Conservation (phyloP, 1,140 invertebrate genomes). For the Lasioglossum albipes region DNA sequence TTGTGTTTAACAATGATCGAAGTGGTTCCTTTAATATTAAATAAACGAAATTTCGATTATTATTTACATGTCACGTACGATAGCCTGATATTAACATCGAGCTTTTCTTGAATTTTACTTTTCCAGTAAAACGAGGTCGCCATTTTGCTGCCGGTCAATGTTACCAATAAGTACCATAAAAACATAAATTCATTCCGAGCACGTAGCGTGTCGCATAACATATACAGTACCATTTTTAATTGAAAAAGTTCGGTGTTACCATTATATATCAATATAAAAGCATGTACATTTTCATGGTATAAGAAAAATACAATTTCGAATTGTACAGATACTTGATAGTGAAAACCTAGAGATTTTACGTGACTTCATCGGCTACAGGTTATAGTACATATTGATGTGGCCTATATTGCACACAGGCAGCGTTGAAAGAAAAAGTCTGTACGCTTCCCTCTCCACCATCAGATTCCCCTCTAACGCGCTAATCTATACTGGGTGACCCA, state of each 20-base stretch:
- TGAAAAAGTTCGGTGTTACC: neutral
- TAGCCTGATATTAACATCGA: conserved; percentile 26
- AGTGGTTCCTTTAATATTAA: conserved; percentile 11
- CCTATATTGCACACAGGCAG: conserved; percentile 6
- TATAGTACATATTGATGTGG: conserved; percentile 22
- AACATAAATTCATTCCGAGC: neutral
- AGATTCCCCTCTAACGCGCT: too few species aligned
- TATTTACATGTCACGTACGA: conserved; percentile 64
- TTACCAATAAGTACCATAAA: conserved; percentile 39
- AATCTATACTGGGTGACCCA: too few species aligned
- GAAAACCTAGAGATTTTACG: conserved; percentile 27
- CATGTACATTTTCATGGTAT: neutral
- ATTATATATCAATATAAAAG: neutral
- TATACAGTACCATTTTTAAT: neutral
- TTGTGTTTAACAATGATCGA: neutral
- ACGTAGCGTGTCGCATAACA: neutral
- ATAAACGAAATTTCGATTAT: conserved; percentile 24
- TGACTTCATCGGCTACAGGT: neutral
- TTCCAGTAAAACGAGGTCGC: conserved; percentile 53
- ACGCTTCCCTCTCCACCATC: too few species aligned
- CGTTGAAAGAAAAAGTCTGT: too few species aligned
- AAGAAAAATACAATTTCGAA: neutral
- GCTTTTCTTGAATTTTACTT: conserved; percentile 50
- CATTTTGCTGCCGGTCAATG: conserved; percentile 65
- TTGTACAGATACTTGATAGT: neutral